Conservation (phyloP, 2,113 vertebrate genomes). For the Pogona vitticeps region DNA sequence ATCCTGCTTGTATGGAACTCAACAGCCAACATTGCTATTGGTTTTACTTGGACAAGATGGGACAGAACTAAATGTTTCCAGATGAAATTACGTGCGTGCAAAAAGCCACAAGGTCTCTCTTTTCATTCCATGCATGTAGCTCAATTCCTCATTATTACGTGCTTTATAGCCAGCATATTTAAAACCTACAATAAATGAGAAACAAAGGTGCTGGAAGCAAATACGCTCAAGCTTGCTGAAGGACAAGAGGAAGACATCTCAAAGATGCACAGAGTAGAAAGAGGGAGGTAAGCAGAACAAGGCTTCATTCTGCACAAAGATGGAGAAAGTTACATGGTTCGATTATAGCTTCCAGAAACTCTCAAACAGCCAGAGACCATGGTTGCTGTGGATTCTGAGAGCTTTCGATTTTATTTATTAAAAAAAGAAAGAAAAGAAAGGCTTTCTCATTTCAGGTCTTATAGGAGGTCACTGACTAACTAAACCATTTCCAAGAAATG, state of each 20-base stretch:
- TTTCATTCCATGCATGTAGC: slow-evolving; percentile 37
- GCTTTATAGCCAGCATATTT: slow-evolving; percentile 7
- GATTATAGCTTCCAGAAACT: too few relatives aligned
- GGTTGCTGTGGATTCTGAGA: too few relatives aligned
- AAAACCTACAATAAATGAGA: slow-evolving; percentile 26
- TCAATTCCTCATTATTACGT: slow-evolving; percentile 8
- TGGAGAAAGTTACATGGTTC: too few relatives aligned
- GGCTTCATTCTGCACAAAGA: too few relatives aligned
- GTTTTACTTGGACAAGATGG: slow-evolving; percentile 33
- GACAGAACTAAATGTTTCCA: slow-evolving; percentile 46
- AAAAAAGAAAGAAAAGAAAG: too few relatives aligned
- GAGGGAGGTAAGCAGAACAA: background rate
- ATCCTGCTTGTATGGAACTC: slow-evolving; percentile 31
- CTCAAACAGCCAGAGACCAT: too few relatives aligned
- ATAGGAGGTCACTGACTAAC: background rate
- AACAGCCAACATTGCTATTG: slow-evolving; percentile 21
- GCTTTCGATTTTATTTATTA: too few relatives aligned
- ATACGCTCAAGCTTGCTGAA: background rate
- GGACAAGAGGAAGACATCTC: slow-evolving; percentile 2
- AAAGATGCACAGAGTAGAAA: background rate
- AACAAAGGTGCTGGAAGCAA: background rate
- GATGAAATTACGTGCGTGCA: slow-evolving; percentile 36
- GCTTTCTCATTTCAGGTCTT: background rate
- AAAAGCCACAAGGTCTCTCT: slow-evolving; percentile 36
- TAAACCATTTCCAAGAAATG: background rate